Evolutionary conservation across 2,888 invertebrate species (phyloP).

Genomic region (Scrobipalpa atriplicella): DNA sequence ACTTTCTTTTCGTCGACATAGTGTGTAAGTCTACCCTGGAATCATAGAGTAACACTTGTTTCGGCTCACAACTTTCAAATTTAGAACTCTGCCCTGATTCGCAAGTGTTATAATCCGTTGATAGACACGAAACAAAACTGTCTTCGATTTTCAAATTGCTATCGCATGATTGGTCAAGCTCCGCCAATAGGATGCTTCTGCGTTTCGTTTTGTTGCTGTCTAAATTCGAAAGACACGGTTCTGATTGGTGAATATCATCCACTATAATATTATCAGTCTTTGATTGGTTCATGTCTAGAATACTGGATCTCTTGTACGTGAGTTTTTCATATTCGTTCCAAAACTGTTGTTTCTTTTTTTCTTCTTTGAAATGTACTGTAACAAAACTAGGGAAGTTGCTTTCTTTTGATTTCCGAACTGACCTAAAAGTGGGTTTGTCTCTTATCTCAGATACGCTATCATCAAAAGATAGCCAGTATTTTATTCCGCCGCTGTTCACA

Average conservation of each 20-base stretch:
- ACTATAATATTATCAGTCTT: neutral
- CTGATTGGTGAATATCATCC: conserved; percentile 1
- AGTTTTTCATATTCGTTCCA: conserved; percentile 20
- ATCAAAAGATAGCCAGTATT: conserved; percentile 76
- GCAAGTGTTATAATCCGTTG: conserved; percentile 48
- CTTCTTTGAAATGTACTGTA: conserved; percentile 42
- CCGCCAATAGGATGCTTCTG: neutral
- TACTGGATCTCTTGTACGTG: conserved; percentile 34
- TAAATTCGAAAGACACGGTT: neutral
- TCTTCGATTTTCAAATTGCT: conserved; percentile 30
- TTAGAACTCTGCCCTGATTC: conserved; percentile 39
- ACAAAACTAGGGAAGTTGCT: conserved; percentile 66
- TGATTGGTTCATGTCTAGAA: conserved; percentile 37
- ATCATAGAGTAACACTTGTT: conserved; percentile 54
- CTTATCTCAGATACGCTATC: conserved; percentile 41
- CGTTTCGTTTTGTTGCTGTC: conserved; percentile 10
- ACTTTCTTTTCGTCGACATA: conserved; percentile 41
- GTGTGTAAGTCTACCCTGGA: conserved; percentile 43
- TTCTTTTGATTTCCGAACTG: conserved; percentile 40
- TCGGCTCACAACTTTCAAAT: conserved; percentile 33
- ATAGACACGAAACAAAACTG: conserved; percentile 43
- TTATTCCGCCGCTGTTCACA: conserved; percentile 66
- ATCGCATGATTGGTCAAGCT: conserved; percentile 1
- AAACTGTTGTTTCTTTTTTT: conserved; percentile 14
- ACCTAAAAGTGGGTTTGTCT: conserved; percentile 33